These are phyloP conservation scores for Isurus oxyrinchus DNA, from an alignment of 2,113 vertebrate genomes.

Conservation along the genomic window DNA sequence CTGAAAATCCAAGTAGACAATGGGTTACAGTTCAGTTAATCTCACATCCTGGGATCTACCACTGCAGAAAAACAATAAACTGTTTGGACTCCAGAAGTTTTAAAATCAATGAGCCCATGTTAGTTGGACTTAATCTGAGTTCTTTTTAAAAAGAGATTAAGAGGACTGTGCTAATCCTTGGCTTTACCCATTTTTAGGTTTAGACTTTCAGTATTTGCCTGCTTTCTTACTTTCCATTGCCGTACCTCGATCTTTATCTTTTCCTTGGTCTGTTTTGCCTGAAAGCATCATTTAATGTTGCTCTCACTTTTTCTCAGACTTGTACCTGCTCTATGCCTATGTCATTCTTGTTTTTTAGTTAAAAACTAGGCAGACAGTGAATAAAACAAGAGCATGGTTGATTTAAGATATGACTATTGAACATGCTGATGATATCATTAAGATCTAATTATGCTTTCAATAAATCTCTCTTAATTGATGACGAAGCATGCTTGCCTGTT, in stretches of 20 bases:
- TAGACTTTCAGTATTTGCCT: background rate
- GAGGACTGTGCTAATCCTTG: background rate
- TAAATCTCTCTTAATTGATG: background rate
- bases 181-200: background rate
- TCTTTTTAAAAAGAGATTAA: background rate
- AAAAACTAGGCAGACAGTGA: background rate
- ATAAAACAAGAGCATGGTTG: background rate
- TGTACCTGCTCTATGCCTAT: background rate
- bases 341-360: background rate
- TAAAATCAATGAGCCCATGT: background rate
- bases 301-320: background rate
- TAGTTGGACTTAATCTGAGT: background rate
- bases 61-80: background rate
- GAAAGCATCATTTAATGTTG: background rate
- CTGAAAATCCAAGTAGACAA: background rate
- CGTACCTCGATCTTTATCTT: background rate
- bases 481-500: background rate
- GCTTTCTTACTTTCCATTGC: background rate
- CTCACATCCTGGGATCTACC: background rate
- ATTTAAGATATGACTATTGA: background rate
- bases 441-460: background rate
- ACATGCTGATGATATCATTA: background rate
- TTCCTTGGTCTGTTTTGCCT: background rate
- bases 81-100: background rate
- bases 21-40: background rate